Evolutionary conservation across 2,888 invertebrate species (phyloP), one percentile per base, ranked within the genome.

Genomic region (Acrobasis repandana): DNA sequence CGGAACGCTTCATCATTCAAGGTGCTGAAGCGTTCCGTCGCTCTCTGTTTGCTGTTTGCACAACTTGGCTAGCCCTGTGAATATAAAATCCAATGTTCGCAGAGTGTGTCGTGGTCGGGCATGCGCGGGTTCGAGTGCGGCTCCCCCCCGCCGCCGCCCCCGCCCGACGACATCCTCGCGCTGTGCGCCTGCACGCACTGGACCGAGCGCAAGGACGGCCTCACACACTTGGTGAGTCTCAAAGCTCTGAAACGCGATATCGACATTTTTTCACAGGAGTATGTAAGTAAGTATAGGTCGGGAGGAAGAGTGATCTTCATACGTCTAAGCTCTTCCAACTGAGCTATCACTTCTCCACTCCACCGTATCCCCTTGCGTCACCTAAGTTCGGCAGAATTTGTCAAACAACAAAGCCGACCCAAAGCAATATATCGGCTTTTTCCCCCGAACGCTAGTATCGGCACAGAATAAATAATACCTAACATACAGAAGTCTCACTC

Each of bases 161-260:
- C 93, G 0, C 89, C 93, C 0, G 93, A 93, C 69, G 94, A 98
- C 94, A 98, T 98, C 77, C 96, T 98, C 67, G 95, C 95, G 47
- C 94, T 96, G 71, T 97, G 98, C 84, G 96, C 96, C 60, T 97
- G 96, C 79, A 96, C 97, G 33, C 97, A 97, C 77, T 98, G 98
- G 98, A 96, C 97, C 46, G 99, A 99, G 81, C 90, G 99, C 62
- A 98, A 98, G 83, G 99, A 99, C 74, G 99, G 99, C 15, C 94
- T 99, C 5, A 93, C 96, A 1, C 96, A 96, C 63, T 83, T 98
- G 69, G 96, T 96, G 60, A 93, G 94, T 71, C 50, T n/a, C n/a
- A n/a, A 38, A 34, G 10, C 15, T 52, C 33, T 16, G n/a, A 34
- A 15, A 43, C 43, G 49, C 36, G 47, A 16, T 48, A 50, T 16